Evolutionary conservation across 1,140 invertebrate genomes (phyloP).

Genomic region (Physella acuta): DNA sequence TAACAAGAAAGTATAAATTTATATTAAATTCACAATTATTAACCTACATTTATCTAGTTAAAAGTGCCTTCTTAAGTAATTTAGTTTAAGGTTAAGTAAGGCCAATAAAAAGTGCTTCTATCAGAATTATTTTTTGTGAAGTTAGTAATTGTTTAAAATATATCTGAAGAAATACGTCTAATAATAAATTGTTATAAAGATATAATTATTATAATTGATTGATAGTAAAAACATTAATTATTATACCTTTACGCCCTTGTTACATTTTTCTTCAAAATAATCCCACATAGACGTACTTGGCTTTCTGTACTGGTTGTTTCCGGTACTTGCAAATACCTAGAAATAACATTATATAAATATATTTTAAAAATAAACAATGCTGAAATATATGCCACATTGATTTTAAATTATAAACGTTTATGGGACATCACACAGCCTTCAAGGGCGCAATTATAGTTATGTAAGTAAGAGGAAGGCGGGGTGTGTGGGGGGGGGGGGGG

Average conservation of each 20-base stretch:
- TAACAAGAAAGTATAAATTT: background rate
- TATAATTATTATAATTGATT: too few relatives aligned
- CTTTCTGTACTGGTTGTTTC: constrained; percentile 54
- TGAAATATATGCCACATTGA: background rate
- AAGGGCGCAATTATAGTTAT: too few relatives aligned
- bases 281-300: constrained; percentile 55
- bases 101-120: too few relatives aligned
- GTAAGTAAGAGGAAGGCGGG: too few relatives aligned
- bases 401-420: too few relatives aligned
- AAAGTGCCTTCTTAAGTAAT: background rate
- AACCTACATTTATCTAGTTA: background rate
- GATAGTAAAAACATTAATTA: too few relatives aligned
- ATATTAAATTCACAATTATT: background rate
- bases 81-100: too few relatives aligned
- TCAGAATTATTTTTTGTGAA: too few relatives aligned
- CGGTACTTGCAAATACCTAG: constrained; percentile 51
- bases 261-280: constrained; percentile 49
- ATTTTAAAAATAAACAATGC: background rate
- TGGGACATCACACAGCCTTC: too few relatives aligned
- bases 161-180: background rate
- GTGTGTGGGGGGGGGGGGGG: too few relatives aligned
- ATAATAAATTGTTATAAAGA: too few relatives aligned
- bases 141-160: too few relatives aligned
- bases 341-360: constrained; percentile 22
- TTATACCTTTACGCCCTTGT: constrained; percentile 44